phyloP scores from a whole-genome alignment of 2,797 vertebrate species.

The Phalloptychus januarius region DNA sequence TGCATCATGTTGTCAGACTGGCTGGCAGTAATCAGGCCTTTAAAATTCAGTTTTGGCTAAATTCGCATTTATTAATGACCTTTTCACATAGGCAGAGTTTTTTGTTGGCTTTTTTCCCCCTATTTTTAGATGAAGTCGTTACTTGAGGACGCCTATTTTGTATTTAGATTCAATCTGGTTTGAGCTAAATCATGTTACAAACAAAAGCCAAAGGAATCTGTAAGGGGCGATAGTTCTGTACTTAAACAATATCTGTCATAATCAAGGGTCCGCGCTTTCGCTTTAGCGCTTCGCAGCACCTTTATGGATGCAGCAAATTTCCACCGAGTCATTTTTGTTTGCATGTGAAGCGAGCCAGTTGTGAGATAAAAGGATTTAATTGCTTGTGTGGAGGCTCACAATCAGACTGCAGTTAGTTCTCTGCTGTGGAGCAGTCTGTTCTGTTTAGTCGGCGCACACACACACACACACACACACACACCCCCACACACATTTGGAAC shows the following conservation, averaged over 20 bases:
- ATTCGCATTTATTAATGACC: background rate
- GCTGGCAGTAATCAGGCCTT: background rate
- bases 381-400: slow-evolving; percentile 14
- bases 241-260: background rate
- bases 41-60: background rate
- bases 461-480: no score
- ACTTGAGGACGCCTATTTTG: background rate
- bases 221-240: background rate
- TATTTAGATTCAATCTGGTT: background rate
- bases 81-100: background rate
- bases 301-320: background rate
- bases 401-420: slow-evolving; percentile 26
- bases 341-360: background rate
- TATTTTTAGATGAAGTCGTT: background rate
- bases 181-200: background rate
- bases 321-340: background rate
- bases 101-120: no score
- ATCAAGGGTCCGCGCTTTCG: background rate
- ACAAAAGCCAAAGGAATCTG: background rate
- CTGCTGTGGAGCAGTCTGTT: slow-evolving; percentile 24
- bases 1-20: background rate
- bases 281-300: background rate
- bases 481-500: slow-evolving; percentile 17
- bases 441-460: slow-evolving; percentile 9
- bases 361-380: slow-evolving; percentile 20